These are phyloP conservation scores for Pelusios castaneus DNA, from an alignment of 2,113 vertebrate species.

Conservation along the genomic window DNA sequence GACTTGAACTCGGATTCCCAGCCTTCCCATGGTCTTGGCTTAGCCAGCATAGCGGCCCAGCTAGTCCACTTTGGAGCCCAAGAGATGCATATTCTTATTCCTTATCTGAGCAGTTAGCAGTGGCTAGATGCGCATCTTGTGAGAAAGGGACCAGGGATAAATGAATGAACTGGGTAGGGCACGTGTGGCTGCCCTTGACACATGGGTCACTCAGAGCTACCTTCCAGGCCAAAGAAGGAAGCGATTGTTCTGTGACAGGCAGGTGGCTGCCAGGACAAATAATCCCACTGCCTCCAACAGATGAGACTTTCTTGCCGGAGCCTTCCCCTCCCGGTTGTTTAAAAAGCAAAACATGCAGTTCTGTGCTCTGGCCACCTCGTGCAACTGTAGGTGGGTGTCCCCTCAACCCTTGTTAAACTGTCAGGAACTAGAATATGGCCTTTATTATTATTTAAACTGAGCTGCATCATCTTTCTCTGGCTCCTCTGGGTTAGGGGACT, in stretches of 20 bases:
- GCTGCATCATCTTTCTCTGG: too few species aligned
- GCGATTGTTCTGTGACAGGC: constrained; percentile 50
- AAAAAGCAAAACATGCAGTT: background rate
- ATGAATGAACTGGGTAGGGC: background rate
- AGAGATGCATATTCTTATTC: background rate
- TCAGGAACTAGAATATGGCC: background rate
- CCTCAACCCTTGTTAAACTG: constrained; percentile 3
- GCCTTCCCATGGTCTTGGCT: background rate
- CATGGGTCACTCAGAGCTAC: constrained; percentile 36
- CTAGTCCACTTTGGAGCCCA: background rate
- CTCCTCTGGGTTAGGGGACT: background rate
- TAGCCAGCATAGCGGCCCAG: background rate
- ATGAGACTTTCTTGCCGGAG: constrained; percentile 37
- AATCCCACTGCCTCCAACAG: constrained; percentile 47
- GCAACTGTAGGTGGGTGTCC: background rate
- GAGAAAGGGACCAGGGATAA: background rate
- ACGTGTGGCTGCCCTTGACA: constrained; percentile 15
- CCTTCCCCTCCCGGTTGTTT: constrained; percentile 3
- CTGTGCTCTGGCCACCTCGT: background rate
- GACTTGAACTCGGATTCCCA: background rate
- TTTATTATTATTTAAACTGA: constrained; percentile 31
- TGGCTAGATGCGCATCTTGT: background rate
- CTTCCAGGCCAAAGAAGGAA: constrained; percentile 32
- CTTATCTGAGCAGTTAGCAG: constrained; percentile 27
- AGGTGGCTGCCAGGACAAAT: constrained; percentile 59